These are phyloP conservation scores for Apodemia zela DNA, from an alignment of 2,888 invertebrate species.

Conservation along the genomic window DNA sequence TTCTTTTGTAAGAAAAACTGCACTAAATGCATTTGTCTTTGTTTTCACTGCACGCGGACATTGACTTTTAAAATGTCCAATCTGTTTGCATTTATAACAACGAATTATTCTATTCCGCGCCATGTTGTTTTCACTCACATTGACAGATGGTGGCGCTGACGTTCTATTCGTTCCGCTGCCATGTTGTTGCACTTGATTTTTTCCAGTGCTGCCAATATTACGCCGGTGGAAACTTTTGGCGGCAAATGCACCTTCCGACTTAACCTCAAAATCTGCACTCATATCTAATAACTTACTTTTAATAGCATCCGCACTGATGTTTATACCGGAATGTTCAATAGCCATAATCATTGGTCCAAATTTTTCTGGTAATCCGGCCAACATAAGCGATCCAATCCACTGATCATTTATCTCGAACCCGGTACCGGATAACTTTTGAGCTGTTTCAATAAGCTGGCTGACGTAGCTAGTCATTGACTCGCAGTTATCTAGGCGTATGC, in stretches of 20 bases:
- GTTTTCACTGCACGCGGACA: neutral
- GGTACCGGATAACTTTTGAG: no score
- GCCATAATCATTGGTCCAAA: no score
- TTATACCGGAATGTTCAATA: no score
- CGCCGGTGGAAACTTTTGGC: neutral
- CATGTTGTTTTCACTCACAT: neutral
- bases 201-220: no score
- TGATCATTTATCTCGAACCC: no score
- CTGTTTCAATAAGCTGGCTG: neutral
- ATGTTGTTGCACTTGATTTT: no score
- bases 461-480: no score
- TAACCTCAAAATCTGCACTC: neutral
- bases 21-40: neutral
- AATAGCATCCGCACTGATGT: neutral
- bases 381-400: no score
- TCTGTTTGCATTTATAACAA: neutral
- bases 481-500: no score
- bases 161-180: neutral
- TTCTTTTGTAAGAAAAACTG: neutral
- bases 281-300: constrained; percentile 12
- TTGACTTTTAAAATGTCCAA: neutral
- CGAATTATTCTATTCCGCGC: neutral
- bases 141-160: neutral
- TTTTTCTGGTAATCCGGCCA: no score
- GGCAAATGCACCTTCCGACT: neutral